Percentiles rank a stretch among this genome's conserved stretches.
These are phyloP conservation scores for Ceriagrion tenellum DNA, from an alignment of 2,888 invertebrate species.

Conservation along the genomic window DNA sequence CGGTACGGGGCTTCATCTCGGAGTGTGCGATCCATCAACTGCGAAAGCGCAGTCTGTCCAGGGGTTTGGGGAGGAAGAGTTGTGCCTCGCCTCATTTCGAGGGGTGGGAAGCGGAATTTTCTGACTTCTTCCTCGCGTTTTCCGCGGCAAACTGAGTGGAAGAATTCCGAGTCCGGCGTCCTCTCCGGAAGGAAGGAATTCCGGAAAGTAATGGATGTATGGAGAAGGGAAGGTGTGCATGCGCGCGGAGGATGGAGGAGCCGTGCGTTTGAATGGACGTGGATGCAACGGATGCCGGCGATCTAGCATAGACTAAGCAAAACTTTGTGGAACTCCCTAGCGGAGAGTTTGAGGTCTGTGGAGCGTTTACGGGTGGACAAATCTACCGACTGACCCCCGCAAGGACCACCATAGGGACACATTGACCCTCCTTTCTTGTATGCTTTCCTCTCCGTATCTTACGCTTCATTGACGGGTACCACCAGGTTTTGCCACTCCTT, in stretches of 20 bases:
- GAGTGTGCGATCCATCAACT: slow-evolving; percentile 10
- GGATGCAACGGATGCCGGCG: not conserved
- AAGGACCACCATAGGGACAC: too few species aligned
- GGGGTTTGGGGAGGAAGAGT: not conserved
- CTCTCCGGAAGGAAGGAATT: not conserved
- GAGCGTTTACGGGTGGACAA: too few species aligned
- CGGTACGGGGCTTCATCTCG: not conserved
- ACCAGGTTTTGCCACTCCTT: too few species aligned
- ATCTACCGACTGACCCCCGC: too few species aligned
- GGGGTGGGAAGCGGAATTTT: slow-evolving; percentile 2
- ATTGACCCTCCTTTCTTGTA: too few species aligned
- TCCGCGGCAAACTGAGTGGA: not conserved
- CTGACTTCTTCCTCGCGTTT: not conserved
- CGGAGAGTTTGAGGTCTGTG: too few species aligned
- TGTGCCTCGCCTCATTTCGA: not conserved
- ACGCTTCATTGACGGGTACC: too few species aligned
- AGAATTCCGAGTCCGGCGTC: not conserved
- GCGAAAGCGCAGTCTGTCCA: too few species aligned
- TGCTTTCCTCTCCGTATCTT: too few species aligned
- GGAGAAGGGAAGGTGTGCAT: not conserved
- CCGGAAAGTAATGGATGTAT: not conserved
- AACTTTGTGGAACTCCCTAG: too few species aligned
- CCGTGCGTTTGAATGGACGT: not conserved
- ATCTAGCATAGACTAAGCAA: too few species aligned
- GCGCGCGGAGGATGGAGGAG: not conserved